Conservation (phyloP, 2,797 vertebrate genomes). For the Enteromius anoplus region DNA sequence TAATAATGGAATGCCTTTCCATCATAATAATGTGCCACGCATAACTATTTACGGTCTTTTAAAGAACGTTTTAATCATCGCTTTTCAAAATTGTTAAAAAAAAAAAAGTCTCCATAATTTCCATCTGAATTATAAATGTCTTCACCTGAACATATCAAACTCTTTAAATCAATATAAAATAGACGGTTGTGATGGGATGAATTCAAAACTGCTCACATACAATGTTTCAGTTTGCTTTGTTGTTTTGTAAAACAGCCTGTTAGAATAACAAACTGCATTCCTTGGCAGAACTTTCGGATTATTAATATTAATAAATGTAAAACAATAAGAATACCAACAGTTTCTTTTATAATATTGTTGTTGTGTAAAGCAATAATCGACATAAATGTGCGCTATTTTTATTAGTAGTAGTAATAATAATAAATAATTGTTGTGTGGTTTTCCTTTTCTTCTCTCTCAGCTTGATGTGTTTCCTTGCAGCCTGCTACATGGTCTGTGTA, state of each 20-base stretch:
- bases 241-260: neutral
- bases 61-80: conserved; percentile 29
- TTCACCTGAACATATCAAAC: conserved; percentile 1
- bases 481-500: neutral
- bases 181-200: neutral
- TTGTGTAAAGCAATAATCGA: neutral
- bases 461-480: conserved; percentile 29
- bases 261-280: neutral
- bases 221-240: neutral
- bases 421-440: neutral
- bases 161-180: neutral
- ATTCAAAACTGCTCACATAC: neutral
- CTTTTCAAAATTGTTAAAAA: conserved; percentile 6
- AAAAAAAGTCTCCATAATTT: neutral
- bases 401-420: neutral
- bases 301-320: neutral
- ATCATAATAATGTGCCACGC: conserved; percentile 26
- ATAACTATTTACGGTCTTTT: conserved; percentile 29
- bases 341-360: neutral
- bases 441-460: neutral
- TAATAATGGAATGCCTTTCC: conserved; percentile 32
- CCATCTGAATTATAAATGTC: neutral
- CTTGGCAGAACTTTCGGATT: neutral
- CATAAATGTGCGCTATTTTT: neutral
- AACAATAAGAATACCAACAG: neutral